Evolutionary conservation across 2,113 vertebrate species (phyloP), one percentile per base, ranked within the genome.

Genomic region (Misgurnus anguillicaudatus): DNA sequence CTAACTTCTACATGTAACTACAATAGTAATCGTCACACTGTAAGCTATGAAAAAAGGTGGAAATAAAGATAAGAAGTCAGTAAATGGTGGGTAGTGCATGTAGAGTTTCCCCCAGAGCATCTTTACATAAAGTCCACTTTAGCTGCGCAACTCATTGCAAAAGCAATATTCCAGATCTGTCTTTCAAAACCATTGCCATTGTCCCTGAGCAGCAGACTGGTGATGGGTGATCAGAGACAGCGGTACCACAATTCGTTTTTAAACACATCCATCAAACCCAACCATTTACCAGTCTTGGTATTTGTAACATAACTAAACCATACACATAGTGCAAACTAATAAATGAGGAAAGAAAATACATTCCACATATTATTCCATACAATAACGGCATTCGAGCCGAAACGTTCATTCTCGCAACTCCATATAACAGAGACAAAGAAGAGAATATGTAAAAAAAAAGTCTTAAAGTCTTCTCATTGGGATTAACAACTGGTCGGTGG

Each of bases 51-150:
- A 71, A 78, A 75, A 79, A 60, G 58, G 42, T 45, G n/a, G 10
- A 72, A 73, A 83, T 60, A 47, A 76, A 83, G 81, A 53, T 62
- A 66, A 55, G 77, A 72, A 41, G 60, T 85, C 88, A 87, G 85
- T 92, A 91, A 89, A 78, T 58, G 61, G 57, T 53, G 31, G 61
- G 55, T 77, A 92, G 91, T 93, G 92, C 88, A 92, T 90, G 91
- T 89, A 83, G 87, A 87, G 88, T 86, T 88, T 81, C 91, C 88
- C 90, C 90, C 83, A 87, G 85, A 84, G 82, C 89, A 85, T 89
- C 51, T 51, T 42, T 39, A 17, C 39, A 63, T 16, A 58, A 10
- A 36, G 42, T 69, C 61, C 45, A 57, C 21, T 69, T 4, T 72
- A 58, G 60, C 51, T 39, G 11, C 70, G 14, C 11, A 58, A 38